phyloP scores from a whole-genome alignment of 2,113 vertebrate species.

The Brachyistius frenatus region DNA sequence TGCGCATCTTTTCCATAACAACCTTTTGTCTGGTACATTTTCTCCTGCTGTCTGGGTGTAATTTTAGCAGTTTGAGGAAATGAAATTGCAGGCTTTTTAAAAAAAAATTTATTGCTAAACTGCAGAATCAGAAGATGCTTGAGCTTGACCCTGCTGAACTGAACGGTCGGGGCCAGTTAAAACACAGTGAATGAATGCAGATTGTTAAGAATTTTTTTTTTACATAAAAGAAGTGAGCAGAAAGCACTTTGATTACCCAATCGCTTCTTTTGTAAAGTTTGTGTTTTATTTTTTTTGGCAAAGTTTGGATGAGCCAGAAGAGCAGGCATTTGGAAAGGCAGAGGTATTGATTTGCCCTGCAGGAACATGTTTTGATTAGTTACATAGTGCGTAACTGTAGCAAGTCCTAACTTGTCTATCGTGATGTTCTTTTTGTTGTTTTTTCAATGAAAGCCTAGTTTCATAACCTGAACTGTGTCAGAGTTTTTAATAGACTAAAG shows the following conservation, averaged over 20 bases:
- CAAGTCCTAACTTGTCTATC: constrained; percentile 13
- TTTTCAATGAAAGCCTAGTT: constrained; percentile 54
- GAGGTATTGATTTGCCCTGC: constrained; percentile 65
- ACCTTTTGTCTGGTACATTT: constrained; percentile 39
- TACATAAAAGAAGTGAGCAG: no score
- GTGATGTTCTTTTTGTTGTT: neutral
- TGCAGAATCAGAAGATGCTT: constrained; percentile 21
- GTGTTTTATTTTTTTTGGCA: constrained; percentile 9
- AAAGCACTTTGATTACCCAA: constrained; percentile 11
- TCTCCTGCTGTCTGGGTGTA: constrained; percentile 35
- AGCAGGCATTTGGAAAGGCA: constrained; percentile 15
- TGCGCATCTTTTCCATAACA: constrained; percentile 44
- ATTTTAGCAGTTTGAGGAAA: constrained; percentile 67
- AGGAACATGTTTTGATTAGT: constrained; percentile 45
- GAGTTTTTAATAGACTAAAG: constrained; percentile 55
- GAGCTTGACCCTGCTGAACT: constrained; percentile 17
- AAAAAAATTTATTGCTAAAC: constrained; percentile 6
- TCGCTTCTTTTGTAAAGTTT: constrained; percentile 11
- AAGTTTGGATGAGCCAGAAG: neutral
- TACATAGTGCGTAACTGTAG: constrained; percentile 47
- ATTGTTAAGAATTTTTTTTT: neutral
- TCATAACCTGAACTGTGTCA: constrained; percentile 55
- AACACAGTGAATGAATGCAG: no score
- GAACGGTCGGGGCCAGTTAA: neutral
- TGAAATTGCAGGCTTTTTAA: constrained; percentile 22